Conservation (phyloP, 2,797 vertebrate genomes). For the Sternarchorhynchus goeldii region DNA sequence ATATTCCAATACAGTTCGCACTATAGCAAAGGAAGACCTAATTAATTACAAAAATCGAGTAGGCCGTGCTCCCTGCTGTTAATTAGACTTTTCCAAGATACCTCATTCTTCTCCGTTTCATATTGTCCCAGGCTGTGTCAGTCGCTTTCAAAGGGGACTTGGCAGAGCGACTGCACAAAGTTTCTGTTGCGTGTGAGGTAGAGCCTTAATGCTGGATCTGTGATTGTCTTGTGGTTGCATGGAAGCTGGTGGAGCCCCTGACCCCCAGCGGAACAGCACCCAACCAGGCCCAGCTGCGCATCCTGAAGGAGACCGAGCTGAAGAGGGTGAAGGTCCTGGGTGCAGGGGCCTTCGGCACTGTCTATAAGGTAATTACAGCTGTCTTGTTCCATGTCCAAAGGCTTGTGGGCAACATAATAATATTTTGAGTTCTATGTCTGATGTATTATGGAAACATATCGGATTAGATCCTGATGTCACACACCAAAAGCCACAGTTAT, state of each 20-base stretch:
- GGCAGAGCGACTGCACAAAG: neutral
- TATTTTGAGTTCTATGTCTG: no score
- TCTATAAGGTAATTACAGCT: slow-evolving; percentile 85
- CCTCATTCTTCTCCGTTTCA: slow-evolving; percentile 27
- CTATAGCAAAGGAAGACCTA: slow-evolving; percentile 45
- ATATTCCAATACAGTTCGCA: slow-evolving; percentile 34
- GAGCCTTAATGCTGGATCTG: neutral
- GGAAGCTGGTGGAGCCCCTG: slow-evolving; percentile 92
- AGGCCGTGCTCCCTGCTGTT: slow-evolving; percentile 15
- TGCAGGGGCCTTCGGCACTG: slow-evolving; percentile 94
- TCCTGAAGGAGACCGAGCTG: slow-evolving; percentile 96
- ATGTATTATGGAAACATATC: no score
- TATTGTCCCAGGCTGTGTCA: neutral
- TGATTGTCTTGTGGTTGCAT: slow-evolving; percentile 30
- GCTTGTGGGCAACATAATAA: no score
- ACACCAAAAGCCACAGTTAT: no score
- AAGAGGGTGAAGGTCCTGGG: slow-evolving; percentile 95
- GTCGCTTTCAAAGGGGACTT: neutral
- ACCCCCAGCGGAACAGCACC: slow-evolving; percentile 96
- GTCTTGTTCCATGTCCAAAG: neutral
- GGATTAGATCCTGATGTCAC: no score
- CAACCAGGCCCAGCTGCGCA: slow-evolving; percentile 97
- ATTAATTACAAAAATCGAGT: slow-evolving; percentile 50
- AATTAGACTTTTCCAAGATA: slow-evolving; percentile 49
- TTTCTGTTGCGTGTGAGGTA: neutral